Evolutionary conservation across 2,113 vertebrate genomes (phyloP).

Genomic region (Odocoileus virginianus): DNA sequence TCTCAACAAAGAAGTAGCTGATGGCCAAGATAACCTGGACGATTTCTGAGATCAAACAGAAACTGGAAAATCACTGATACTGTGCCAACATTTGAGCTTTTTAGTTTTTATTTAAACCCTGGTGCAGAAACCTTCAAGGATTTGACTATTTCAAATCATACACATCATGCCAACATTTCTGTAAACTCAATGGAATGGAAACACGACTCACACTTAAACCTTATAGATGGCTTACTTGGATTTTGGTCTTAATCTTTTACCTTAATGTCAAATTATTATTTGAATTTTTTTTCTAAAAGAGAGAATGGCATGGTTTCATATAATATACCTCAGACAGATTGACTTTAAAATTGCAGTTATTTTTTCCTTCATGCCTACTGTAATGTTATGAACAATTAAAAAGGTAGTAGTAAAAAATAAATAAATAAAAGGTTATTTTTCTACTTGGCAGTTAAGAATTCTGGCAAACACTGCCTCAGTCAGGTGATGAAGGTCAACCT

Average conservation of each 20-base stretch:
- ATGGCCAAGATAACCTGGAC: conserved; percentile 93
- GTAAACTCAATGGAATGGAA: conserved; percentile 72
- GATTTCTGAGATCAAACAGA: conserved; percentile 87
- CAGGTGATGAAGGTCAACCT: not conserved
- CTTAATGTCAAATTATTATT: not conserved
- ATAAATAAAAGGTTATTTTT: not conserved
- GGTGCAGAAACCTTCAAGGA: conserved; percentile 58
- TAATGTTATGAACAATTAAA: conserved; percentile 67
- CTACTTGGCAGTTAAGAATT: not conserved
- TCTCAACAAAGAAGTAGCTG: conserved; percentile 92
- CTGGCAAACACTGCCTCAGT: not conserved
- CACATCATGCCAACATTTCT: conserved; percentile 62
- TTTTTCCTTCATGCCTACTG: conserved; percentile 34
- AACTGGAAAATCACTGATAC: conserved; percentile 85
- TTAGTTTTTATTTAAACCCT: conserved; percentile 75
- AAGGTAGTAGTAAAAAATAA: not conserved
- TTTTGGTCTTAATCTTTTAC: conserved; percentile 50
- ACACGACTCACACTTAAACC: conserved; percentile 53
- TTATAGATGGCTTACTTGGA: not conserved
- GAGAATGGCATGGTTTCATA: conserved; percentile 45
- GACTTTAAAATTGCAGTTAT: conserved; percentile 11
- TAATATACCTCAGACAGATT: not conserved
- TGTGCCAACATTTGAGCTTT: conserved; percentile 63
- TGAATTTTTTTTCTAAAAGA: conserved; percentile 29
- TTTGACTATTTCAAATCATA: conserved; percentile 55